Conservation (phyloP, 2,113 vertebrate species). For the Pandion haliaetus region DNA sequence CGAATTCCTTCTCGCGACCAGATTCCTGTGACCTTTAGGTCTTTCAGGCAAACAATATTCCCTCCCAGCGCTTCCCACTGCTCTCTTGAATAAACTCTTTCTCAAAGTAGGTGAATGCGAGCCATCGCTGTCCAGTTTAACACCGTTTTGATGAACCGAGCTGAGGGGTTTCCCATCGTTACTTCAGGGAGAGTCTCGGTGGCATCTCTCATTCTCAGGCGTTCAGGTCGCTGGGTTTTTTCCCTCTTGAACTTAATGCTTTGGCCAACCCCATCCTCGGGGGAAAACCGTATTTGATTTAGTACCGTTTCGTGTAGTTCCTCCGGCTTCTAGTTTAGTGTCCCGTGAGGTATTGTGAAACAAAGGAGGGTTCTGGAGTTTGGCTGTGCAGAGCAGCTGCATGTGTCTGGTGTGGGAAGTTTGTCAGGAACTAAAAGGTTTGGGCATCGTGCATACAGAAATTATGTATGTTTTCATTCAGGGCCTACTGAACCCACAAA, state of each 20-base stretch:
- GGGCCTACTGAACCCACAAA: not conserved
- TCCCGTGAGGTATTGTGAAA: not conserved
- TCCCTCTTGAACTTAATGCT: not conserved
- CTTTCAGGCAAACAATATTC: rapidly evolving
- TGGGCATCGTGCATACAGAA: not conserved
- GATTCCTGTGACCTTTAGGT: not conserved
- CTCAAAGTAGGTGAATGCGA: not conserved
- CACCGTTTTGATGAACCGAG: rapidly evolving
- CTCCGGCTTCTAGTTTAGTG: not conserved
- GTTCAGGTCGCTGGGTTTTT: rapidly evolving
- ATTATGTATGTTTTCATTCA: not conserved
- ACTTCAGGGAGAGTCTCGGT: not conserved
- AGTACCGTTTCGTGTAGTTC: not conserved
- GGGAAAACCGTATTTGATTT: not conserved
- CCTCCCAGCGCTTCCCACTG: not conserved
- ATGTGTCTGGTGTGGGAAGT: not conserved
- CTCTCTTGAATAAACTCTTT: not conserved
- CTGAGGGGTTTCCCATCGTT: not conserved
- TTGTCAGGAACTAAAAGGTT: not conserved
- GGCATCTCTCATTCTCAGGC: not conserved
- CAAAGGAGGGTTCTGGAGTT: not conserved
- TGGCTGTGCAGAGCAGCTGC: too few species aligned
- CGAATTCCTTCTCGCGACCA: not conserved
- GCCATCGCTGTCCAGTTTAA: rapidly evolving
- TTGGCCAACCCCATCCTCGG: not conserved